Evolutionary conservation across 2,888 invertebrate genomes (phyloP).

Genomic region (Nephrotoma appendiculata): DNA sequence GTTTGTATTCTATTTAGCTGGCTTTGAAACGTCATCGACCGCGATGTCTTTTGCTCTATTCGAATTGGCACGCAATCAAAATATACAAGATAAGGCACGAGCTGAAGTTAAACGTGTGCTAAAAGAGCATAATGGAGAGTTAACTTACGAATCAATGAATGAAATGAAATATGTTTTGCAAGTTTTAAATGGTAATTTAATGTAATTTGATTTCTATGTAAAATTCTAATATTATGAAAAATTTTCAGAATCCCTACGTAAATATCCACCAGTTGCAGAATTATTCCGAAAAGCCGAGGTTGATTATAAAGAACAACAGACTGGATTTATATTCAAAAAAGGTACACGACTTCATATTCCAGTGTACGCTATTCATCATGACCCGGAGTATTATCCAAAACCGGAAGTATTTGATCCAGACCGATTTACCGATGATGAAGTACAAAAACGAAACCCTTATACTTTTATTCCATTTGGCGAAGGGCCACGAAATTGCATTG

Average conservation of each 20-base stretch:
- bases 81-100: conserved; percentile 27
- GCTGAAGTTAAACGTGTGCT: conserved; percentile 24
- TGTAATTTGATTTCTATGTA: not conserved
- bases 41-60: conserved; percentile 28
- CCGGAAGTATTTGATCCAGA: conserved; percentile 43
- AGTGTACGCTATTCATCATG: conserved; percentile 37
- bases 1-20: conserved; percentile 33
- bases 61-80: conserved; percentile 27
- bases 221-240: conserved; percentile 9
- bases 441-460: conserved; percentile 28
- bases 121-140: conserved; percentile 20
- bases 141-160: conserved; percentile 28
- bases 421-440: conserved; percentile 37
- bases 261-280: conserved; percentile 34
- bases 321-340: conserved; percentile 14
- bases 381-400: conserved; percentile 38
- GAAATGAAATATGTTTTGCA: conserved; percentile 32
- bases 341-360: conserved; percentile 35
- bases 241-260: conserved; percentile 33
- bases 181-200: conserved; percentile 28
- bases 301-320: not conserved
- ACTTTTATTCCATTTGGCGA: conserved; percentile 14
- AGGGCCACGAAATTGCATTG: conserved; percentile 11
- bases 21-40: conserved; percentile 34
- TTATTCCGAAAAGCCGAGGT: not conserved